phyloP scores from a whole-genome alignment of 2,113 vertebrate species.

The Machaerirhynchus nigripectus region DNA sequence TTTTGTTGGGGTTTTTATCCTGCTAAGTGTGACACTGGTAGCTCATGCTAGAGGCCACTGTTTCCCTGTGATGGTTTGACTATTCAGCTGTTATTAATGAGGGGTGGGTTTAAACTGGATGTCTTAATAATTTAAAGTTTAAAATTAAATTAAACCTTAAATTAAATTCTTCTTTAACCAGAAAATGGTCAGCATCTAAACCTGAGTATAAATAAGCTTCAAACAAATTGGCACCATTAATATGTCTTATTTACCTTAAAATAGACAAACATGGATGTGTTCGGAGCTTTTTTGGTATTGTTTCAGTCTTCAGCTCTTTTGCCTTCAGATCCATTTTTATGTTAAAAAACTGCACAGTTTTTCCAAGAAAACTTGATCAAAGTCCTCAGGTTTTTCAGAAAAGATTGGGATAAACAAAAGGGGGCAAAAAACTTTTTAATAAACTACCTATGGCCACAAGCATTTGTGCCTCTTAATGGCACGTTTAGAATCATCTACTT shows the following conservation, averaged over 20 bases:
- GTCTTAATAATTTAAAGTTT: background rate
- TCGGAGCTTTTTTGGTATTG: background rate
- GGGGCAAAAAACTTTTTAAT: background rate
- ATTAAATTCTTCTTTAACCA: background rate
- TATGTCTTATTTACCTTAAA: background rate
- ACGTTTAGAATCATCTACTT: background rate
- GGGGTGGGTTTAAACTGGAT: background rate
- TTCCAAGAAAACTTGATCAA: background rate
- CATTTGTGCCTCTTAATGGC: background rate
- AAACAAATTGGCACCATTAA: background rate
- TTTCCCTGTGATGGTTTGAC: background rate
- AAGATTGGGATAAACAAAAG: background rate
- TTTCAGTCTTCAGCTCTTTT: background rate
- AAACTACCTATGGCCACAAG: background rate
- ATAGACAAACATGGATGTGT: background rate
- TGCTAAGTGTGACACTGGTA: background rate
- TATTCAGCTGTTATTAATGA: background rate
- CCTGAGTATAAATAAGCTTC: background rate
- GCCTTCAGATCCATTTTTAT: background rate
- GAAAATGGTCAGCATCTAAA: background rate
- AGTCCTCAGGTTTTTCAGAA: background rate
- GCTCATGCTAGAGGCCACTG: background rate
- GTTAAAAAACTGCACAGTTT: background rate
- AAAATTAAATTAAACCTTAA: background rate
- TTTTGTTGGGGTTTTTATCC: background rate